These are phyloP conservation scores for Trachythela sp. DNA, from an alignment of 64 coral and sea anemone species.

Conservation along the genomic window DNA sequence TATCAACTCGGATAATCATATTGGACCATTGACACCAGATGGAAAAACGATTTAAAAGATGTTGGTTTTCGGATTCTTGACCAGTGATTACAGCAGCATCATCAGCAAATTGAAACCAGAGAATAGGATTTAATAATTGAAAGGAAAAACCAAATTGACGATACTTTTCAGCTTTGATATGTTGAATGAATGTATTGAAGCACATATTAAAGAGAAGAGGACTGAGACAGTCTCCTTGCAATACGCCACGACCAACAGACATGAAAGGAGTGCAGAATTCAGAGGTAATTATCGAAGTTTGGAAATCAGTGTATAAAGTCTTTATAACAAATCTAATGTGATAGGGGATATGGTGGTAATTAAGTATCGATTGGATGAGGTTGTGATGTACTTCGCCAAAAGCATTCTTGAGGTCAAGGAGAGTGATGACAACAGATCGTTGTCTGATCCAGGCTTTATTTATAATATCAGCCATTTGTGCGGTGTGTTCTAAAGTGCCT, in stretches of 20 bases:
- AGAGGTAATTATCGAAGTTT: neutral
- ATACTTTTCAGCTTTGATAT: no score
- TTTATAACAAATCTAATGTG: neutral
- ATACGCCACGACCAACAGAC: neutral
- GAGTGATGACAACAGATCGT: neutral
- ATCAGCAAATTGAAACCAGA: no score
- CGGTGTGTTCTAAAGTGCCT: neutral
- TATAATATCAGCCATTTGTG: constrained; percentile 3
- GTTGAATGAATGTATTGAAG: no score
- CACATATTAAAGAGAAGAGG: neutral
- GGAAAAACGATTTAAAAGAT: no score
- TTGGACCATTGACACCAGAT: no score
- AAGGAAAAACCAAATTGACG: no score
- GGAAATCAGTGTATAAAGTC: neutral
- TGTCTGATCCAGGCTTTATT: neutral
- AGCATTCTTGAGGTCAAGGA: constrained; percentile 3
- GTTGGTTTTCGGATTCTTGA: no score
- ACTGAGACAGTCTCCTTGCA: neutral
- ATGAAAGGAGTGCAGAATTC: neutral
- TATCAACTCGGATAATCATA: no score
- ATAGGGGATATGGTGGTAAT: neutral
- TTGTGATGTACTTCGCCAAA: constrained; percentile 3
- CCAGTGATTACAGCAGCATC: no score
- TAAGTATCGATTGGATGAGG: neutral
- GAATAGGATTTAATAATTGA: no score